Evolutionary conservation across 2,888 invertebrate species (phyloP).

Genomic region (Scaptomyza cyrtandrae): DNA sequence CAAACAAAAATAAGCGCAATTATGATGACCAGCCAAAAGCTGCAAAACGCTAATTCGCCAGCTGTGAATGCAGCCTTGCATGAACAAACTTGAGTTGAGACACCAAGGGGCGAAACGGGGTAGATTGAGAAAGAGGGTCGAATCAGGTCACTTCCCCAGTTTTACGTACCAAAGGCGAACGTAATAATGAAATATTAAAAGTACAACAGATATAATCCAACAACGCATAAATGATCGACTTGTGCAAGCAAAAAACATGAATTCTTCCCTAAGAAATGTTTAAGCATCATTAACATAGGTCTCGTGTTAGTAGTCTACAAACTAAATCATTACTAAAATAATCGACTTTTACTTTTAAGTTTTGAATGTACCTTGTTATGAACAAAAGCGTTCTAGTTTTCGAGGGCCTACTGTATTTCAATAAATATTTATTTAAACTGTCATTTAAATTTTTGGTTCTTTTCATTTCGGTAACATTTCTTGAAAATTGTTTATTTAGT

Average conservation of each 20-base stretch:
- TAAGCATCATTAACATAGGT: too few species aligned
- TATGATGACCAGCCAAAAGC: constrained; percentile 8
- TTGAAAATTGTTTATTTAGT: constrained; percentile 25
- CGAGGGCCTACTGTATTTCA: constrained; percentile 4
- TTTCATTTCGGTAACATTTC: neutral
- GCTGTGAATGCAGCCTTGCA: constrained; percentile 23
- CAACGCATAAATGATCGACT: neutral
- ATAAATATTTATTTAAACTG: neutral
- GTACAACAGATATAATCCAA: neutral
- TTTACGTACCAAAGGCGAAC: too few species aligned
- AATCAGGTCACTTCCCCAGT: constrained; percentile 12
- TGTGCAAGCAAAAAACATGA: too few species aligned
- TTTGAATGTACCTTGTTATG: too few species aligned
- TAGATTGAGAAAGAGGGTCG: neutral
- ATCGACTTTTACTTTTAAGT: too few species aligned
- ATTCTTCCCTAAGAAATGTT: too few species aligned
- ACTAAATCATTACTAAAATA: too few species aligned
- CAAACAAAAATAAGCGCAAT: constrained; percentile 31
- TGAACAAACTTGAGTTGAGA: constrained; percentile 23
- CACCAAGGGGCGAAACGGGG: neutral
- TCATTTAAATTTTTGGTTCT: neutral
- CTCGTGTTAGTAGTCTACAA: too few species aligned
- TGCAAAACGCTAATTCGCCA: constrained; percentile 22
- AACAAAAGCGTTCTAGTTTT: neutral
- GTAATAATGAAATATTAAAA: neutral